phyloP scores from a whole-genome alignment of 2,797 vertebrate genomes.

The Arctocebus calabarensis region DNA sequence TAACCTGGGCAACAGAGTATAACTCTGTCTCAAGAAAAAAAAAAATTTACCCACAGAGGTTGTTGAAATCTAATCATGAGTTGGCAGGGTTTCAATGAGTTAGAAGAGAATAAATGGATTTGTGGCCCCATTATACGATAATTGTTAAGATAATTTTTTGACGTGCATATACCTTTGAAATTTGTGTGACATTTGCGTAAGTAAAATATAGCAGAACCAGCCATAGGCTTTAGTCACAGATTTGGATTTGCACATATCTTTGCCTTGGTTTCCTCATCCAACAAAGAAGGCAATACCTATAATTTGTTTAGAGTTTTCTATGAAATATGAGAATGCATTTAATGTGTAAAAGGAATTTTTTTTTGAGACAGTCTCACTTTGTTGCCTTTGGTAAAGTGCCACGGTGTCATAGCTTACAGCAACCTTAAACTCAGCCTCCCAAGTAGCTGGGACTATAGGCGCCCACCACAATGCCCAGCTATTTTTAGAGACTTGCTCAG shows the following conservation, averaged over 20 bases:
- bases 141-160: conserved; percentile 43
- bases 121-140: not conserved
- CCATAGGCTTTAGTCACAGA: not conserved
- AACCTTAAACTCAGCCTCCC: too few relatives aligned
- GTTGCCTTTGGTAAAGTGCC: too few relatives aligned
- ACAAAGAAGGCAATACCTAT: conserved; percentile 14
- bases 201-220: not conserved
- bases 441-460: too few relatives aligned
- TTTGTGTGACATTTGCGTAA: conserved; percentile 6
- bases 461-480: too few relatives aligned
- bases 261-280: conserved; percentile 29
- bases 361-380: too few relatives aligned
- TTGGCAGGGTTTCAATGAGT: not conserved
- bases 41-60: conserved; percentile 18
- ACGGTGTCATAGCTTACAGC: too few relatives aligned
- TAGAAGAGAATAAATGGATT: not conserved
- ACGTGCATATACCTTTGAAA: not conserved
- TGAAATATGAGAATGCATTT: conserved; percentile 46
- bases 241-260: not conserved
- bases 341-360: not conserved
- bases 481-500: too few relatives aligned
- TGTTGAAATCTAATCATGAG: conserved; percentile 10
- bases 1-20: too few relatives aligned
- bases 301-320: not conserved
- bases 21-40: too few relatives aligned